Evolutionary conservation across 2,113 vertebrate genomes (phyloP), one percentile per base, ranked within the genome.

Genomic region (Microcebus jonahi): DNA sequence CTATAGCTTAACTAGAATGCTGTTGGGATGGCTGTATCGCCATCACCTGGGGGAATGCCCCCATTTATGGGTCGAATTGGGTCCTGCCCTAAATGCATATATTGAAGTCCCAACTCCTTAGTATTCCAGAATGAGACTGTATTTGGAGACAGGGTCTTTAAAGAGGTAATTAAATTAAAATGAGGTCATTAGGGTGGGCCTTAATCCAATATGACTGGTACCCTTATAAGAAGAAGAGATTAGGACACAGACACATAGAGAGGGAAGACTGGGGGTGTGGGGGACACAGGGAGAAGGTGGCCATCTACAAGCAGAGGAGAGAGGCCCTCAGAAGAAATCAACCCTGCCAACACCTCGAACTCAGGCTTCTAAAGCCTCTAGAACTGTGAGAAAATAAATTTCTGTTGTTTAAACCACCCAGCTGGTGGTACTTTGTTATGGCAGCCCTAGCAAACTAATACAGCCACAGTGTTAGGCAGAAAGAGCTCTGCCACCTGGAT

Each of bases 111-210:
- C 87, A 61, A 71, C 31, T 67, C 39, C 36, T 3, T n/a, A 70
- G 20, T 59, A 29, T 70, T 21, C 88, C 85, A 48, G 70, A 67
- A 45, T 76, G 14, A 84, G 67, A 84, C 36, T 55, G 21, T 76
- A 77, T 70, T 83, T 94, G 53, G 85, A 73, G 39, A 59, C 18
- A 73, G 27, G 27, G 31, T 84, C 57, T 85, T 95, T 93, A 81
- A 95, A 57, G 57, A 80, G 45, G 13, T 45, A 77, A 45, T 34
- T 87, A 91, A 68, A 17, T 73, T 50, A 65, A 93, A 96, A 86
- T 82, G 61, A 95, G 67, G 63, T 57, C 42, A 61, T 55, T 61
- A 82, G n/a, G 14, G 5, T 83, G 27, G 63, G 34, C 2, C 13
- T 5, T 55, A 81, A 27, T 88, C 25, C 68, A 61, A 6, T 39